These are phyloP conservation scores for Heliconius eleuchia DNA, from an alignment of 1,140 invertebrate species.

Conservation along the genomic window DNA sequence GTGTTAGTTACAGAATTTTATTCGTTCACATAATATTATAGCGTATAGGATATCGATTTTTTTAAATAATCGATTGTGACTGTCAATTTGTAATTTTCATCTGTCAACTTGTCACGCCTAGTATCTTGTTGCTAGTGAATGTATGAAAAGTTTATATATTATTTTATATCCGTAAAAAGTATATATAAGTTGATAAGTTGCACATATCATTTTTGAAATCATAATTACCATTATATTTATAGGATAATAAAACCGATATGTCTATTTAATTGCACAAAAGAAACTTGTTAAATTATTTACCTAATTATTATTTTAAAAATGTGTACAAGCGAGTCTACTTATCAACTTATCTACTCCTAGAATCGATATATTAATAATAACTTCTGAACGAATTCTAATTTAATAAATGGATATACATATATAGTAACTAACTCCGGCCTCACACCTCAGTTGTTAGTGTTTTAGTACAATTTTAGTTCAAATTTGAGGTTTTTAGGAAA, in stretches of 20 bases:
- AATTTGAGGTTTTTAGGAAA: conserved; percentile 61
- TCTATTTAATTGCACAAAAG: too few species aligned
- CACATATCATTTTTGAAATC: too few species aligned
- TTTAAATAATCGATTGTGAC: background rate
- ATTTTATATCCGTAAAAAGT: background rate
- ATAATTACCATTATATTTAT: too few species aligned
- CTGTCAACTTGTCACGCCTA: background rate
- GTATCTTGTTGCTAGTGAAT: background rate
- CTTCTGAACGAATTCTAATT: too few species aligned
- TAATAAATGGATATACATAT: too few species aligned
- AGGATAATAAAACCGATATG: too few species aligned
- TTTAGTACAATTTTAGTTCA: conserved; percentile 77
- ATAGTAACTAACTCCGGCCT: conserved; percentile 38
- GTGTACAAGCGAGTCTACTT: too few species aligned
- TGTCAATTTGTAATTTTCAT: background rate
- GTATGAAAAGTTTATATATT: background rate
- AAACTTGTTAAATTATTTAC: too few species aligned
- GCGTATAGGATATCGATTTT: background rate
- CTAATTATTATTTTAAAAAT: too few species aligned
- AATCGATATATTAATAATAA: too few species aligned
- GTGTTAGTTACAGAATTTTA: background rate
- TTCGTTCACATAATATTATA: background rate
- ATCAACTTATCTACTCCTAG: too few species aligned
- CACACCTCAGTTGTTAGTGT: conserved; percentile 34
- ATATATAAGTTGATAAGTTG: too few species aligned